A percentile compares a stretch with the other conserved stretches of the same genome.
Evolutionary conservation across 2,113 vertebrate species (phyloP).

Genomic region (Synodontis membranacea): DNA sequence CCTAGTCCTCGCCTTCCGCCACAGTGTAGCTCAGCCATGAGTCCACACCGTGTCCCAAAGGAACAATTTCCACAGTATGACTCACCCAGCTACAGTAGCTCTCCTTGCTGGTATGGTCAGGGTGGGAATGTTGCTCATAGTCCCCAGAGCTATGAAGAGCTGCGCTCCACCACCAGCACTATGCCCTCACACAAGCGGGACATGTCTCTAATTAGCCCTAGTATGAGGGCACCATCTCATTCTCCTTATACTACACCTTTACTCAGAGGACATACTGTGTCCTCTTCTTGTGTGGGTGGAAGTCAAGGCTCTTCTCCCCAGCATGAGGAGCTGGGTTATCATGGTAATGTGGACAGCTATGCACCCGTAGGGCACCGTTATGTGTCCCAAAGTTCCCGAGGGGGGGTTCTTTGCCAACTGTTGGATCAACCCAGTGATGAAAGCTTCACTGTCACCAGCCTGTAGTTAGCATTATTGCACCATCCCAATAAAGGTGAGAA

Average conservation of each 20-base stretch:
- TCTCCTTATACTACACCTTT: constrained; percentile 62
- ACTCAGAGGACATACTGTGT: constrained; percentile 65
- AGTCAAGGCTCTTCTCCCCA: constrained; percentile 88
- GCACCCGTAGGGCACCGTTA: constrained; percentile 88
- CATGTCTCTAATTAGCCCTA: constrained; percentile 72
- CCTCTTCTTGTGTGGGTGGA: constrained; percentile 70
- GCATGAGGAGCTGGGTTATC: constrained; percentile 79
- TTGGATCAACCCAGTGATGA: constrained; percentile 92
- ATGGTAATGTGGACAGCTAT: constrained; percentile 76
- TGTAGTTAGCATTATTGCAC: constrained; percentile 79
- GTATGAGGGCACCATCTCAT: constrained; percentile 69
- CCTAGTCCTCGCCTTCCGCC: constrained; percentile 85
- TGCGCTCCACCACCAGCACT: constrained; percentile 79
- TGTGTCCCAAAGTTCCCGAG: constrained; percentile 82
- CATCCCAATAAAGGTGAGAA: constrained; percentile 72
- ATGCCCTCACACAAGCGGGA: constrained; percentile 82
- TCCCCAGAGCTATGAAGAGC: constrained; percentile 86
- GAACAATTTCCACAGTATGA: constrained; percentile 92
- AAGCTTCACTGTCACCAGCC: constrained; percentile 98
- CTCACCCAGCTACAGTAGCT: constrained; percentile 93
- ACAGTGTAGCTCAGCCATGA: constrained; percentile 86
- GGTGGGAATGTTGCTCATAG: constrained; percentile 79
- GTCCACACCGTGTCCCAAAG: constrained; percentile 77
- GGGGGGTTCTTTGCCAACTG: constrained; percentile 92
- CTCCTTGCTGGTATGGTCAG: constrained; percentile 93